Conservation (phyloP, 2,113 vertebrate genomes). For the Orthonyx spaldingii region DNA sequence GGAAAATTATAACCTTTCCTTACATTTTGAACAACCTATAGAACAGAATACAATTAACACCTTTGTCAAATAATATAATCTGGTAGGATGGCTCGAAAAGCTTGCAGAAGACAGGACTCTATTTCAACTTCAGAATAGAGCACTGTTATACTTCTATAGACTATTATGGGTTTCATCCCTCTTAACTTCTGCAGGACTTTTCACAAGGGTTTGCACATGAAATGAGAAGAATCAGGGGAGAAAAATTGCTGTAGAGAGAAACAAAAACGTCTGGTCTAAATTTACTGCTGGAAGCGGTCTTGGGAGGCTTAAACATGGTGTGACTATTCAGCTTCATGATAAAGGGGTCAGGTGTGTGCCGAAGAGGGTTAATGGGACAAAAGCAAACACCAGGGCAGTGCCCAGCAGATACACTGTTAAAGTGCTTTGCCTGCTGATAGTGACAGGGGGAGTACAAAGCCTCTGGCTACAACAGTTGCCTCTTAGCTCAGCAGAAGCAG, state of each 20-base stretch:
- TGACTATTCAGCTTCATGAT: background rate
- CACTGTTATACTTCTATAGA: background rate
- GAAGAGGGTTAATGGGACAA: background rate
- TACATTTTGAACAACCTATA: background rate
- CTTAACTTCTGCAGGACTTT: constrained; percentile 9
- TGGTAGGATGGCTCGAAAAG: background rate
- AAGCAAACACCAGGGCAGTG: background rate
- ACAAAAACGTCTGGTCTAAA: background rate
- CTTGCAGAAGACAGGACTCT: background rate
- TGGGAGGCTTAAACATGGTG: background rate
- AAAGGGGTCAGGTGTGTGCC: background rate
- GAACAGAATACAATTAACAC: constrained; percentile 35
- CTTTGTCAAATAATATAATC: constrained; percentile 26
- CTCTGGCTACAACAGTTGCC: background rate
- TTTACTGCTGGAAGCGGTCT: background rate
- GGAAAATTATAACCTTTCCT: constrained; percentile 10
- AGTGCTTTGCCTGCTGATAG: background rate
- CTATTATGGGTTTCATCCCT: background rate
- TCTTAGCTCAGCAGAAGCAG: background rate
- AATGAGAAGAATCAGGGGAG: background rate
- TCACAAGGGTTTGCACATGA: background rate
- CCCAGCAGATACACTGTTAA: background rate
- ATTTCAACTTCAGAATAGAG: background rate
- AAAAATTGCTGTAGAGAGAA: background rate
- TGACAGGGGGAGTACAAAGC: background rate